These are phyloP conservation scores for Oreotrochilus melanogaster DNA, from an alignment of 2,113 vertebrate genomes.

Conservation along the genomic window DNA sequence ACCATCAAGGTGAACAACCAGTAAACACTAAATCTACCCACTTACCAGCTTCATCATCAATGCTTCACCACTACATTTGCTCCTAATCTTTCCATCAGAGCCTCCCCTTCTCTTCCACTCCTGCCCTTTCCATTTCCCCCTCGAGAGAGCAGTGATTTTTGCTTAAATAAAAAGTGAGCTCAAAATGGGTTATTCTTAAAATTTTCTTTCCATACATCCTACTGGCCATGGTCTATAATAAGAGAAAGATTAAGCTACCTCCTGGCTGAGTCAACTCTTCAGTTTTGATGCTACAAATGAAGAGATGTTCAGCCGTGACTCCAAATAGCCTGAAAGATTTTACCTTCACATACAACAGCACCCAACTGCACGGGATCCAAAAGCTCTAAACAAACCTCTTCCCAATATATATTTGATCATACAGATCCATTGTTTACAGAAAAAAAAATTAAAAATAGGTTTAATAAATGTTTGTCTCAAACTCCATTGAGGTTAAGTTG, in stretches of 20 bases:
- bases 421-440: conserved; percentile 25
- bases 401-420: conserved; percentile 55
- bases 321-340: neutral
- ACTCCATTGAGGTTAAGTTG: conserved; percentile 31
- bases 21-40: neutral
- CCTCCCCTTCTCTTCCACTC: neutral
- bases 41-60: neutral
- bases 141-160: neutral
- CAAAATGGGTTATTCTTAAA: neutral
- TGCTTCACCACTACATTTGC: neutral
- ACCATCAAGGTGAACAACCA: neutral
- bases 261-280: neutral
- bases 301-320: neutral
- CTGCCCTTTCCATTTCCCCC: neutral
- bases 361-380: neutral
- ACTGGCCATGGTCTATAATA: neutral
- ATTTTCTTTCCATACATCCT: neutral
- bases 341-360: neutral
- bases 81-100: rapidly evolving
- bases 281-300: neutral
- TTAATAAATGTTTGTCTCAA: conserved; percentile 44
- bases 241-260: neutral
- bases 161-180: neutral
- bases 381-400: neutral
- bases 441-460: neutral